phyloP scores from a whole-genome alignment of 1,140 invertebrate species.

The Dendroctonus ponderosae region DNA sequence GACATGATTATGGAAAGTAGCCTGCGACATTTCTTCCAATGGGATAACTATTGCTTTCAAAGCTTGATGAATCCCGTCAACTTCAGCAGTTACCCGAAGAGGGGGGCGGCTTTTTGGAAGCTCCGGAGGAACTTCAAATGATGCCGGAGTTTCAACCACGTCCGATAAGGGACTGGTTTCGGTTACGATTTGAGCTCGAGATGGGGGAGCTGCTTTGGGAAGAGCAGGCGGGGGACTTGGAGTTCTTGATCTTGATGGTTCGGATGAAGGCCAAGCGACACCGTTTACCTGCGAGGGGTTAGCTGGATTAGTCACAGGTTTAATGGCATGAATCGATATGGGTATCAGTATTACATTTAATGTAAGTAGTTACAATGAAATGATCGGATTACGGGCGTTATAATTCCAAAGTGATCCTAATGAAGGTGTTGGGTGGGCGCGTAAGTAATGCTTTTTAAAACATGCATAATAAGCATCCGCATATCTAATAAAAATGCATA shows the following conservation, averaged over 20 bases:
- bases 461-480: too few species aligned
- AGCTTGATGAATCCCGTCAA: constrained; percentile 23
- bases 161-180: background rate
- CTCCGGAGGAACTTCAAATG: constrained; percentile 4
- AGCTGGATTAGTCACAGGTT: constrained; percentile 24
- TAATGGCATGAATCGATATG: constrained; percentile 4
- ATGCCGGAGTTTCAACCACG: too few species aligned
- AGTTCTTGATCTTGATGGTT: constrained; percentile 12
- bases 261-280: constrained; percentile 12
- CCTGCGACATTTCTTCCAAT: constrained; percentile 6
- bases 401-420: too few species aligned
- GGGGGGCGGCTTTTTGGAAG: constrained; percentile 12
- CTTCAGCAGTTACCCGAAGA: constrained; percentile 1
- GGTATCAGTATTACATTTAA: too few species aligned
- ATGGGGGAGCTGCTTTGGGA: constrained; percentile 5
- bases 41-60: constrained; percentile 20
- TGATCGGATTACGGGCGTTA: too few species aligned
- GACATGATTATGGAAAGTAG: background rate
- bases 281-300: constrained; percentile 27
- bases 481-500: too few species aligned
- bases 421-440: too few species aligned
- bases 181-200: background rate
- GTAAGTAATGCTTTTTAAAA: too few species aligned
- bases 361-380: too few species aligned
- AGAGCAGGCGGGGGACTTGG: constrained; percentile 16